Conservation (phyloP, 2,113 vertebrate species). For the Crocuta crocuta region DNA sequence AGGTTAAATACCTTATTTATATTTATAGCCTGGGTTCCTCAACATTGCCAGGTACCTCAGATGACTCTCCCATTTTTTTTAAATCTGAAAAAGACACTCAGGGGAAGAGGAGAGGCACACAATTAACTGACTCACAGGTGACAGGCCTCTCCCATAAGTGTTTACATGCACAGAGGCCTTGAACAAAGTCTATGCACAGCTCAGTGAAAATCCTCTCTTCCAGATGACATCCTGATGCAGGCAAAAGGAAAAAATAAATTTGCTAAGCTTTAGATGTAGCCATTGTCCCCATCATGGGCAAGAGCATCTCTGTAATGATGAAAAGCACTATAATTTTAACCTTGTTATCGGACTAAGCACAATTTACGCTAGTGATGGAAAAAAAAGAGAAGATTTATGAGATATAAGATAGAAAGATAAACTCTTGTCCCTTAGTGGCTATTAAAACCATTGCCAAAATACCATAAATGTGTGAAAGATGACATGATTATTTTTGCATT, state of each 20-base stretch:
- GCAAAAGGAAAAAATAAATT: slow-evolving; percentile 28
- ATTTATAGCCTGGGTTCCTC: neutral
- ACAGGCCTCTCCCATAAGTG: neutral
- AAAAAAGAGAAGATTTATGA: slow-evolving; percentile 57
- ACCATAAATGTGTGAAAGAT: slow-evolving; percentile 66
- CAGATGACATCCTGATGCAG: neutral
- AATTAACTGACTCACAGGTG: neutral
- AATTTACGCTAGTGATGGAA: slow-evolving; percentile 39
- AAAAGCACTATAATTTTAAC: slow-evolving; percentile 61
- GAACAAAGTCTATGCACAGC: neutral
- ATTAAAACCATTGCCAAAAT: slow-evolving; percentile 69
- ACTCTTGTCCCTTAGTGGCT: slow-evolving; percentile 60
- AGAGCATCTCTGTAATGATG: slow-evolving; percentile 38
- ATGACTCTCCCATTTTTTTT: neutral
- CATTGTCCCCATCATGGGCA: neutral
- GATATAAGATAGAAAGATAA: slow-evolving; percentile 70
- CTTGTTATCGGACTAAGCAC: slow-evolving; percentile 63
- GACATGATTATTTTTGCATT: slow-evolving; percentile 68
- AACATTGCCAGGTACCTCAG: neutral
- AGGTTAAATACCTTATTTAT: neutral
- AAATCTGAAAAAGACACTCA: neutral
- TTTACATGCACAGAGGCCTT: neutral
- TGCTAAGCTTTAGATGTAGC: neutral
- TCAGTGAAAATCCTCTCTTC: neutral
- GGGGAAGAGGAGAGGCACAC: neutral